These are phyloP conservation scores for Harmothoe impar DNA, from an alignment of 2,888 invertebrate genomes.

Conservation along the genomic window DNA sequence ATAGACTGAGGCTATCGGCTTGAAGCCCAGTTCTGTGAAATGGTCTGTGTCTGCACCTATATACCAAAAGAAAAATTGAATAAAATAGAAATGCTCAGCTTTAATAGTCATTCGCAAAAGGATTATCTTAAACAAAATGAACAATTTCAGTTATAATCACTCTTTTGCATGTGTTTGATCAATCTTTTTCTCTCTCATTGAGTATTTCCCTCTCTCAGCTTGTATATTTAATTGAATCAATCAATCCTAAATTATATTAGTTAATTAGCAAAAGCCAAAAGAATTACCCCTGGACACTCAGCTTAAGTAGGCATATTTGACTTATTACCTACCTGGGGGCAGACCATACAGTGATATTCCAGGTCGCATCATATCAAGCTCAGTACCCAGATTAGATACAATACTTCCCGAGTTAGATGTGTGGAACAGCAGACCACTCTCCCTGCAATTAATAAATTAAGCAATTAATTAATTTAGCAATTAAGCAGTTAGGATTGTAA, in stretches of 20 bases:
- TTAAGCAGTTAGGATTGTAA: no score
- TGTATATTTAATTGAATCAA: no score
- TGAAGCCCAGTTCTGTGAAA: conserved; percentile 64
- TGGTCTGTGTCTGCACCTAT: conserved; percentile 63
- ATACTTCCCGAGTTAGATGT: conserved; percentile 73
- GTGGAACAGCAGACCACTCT: conserved; percentile 52
- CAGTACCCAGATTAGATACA: conserved; percentile 72
- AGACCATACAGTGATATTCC: conserved; percentile 77
- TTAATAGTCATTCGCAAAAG: neutral
- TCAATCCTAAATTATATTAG: no score
- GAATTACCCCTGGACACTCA: no score
- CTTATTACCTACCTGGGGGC: conserved; percentile 70
- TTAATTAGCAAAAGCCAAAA: no score
- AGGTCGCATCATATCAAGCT: conserved; percentile 75
- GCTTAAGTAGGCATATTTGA: no score
- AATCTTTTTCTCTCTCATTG: no score
- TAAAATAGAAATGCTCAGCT: neutral
- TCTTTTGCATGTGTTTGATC: no score
- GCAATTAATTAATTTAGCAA: no score
- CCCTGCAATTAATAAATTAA: neutral
- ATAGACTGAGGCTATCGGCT: conserved; percentile 63
- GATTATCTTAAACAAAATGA: neutral
- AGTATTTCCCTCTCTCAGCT: no score
- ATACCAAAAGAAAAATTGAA: no score
- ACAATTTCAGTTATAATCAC: no score